Conservation (phyloP, 2,888 invertebrate genomes). For the Xylophagus ater region DNA sequence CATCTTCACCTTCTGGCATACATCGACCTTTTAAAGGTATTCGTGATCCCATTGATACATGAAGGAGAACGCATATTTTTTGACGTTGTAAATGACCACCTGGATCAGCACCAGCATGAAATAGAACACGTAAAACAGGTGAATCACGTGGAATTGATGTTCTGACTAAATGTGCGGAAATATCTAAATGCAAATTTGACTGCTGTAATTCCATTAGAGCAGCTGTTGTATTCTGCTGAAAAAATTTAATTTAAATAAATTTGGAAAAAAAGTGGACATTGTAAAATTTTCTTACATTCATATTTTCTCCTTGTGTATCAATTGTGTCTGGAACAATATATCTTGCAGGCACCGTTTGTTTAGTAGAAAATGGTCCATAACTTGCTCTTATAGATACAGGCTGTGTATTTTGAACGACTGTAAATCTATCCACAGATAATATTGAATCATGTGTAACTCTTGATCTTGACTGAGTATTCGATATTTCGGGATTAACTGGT, state of each 20-base stretch:
- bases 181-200: constrained; percentile 66
- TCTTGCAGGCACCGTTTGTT: constrained; percentile 81
- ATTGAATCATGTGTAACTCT: constrained; percentile 52
- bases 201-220: constrained; percentile 52
- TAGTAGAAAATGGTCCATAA: constrained; percentile 90
- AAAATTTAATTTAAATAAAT: constrained; percentile 2
- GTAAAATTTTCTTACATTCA: constrained; percentile 18
- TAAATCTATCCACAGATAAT: constrained; percentile 76
- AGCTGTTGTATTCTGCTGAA: constrained; percentile 43
- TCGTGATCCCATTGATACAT: constrained; percentile 52
- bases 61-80: constrained; percentile 69
- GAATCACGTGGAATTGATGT: constrained; percentile 75
- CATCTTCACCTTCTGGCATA: constrained; percentile 84
- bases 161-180: constrained; percentile 89
- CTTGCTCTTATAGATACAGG: constrained; percentile 85
- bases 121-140: constrained; percentile 82
- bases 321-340: constrained; percentile 79
- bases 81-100: constrained; percentile 69
- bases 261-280: constrained; percentile 9
- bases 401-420: constrained; percentile 81
- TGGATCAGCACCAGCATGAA: constrained; percentile 81
- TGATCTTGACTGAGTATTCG: constrained; percentile 29
- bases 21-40: constrained; percentile 75
- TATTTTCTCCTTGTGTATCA: constrained; percentile 43
- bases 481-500: constrained; percentile 39